These are phyloP conservation scores for Thamnophis elegans DNA, from an alignment of 2,797 vertebrate genomes.

Conservation along the genomic window DNA sequence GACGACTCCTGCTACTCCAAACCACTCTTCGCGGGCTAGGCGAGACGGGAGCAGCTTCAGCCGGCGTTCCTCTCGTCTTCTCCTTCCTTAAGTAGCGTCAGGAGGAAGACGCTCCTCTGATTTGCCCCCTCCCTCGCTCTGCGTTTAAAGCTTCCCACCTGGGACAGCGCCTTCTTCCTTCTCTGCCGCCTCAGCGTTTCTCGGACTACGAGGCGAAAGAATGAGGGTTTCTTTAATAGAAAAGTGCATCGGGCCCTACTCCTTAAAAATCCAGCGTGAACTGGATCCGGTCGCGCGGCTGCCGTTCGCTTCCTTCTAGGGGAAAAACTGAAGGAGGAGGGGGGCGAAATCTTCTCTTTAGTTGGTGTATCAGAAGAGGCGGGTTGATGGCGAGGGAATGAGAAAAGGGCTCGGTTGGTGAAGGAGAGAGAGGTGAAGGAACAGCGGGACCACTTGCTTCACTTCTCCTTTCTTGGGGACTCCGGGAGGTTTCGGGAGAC, in stretches of 20 bases:
- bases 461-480: constrained; percentile 57
- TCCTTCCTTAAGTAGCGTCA: not conserved
- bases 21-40: not conserved
- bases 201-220: constrained; percentile 58
- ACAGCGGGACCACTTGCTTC: constrained; percentile 45
- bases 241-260: constrained; percentile 60
- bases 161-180: not conserved
- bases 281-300: constrained; percentile 36
- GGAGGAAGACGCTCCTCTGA: not conserved
- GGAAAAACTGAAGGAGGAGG: not conserved
- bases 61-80: not conserved
- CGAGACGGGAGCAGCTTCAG: not conserved
- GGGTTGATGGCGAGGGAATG: not conserved
- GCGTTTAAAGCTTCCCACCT: not conserved
- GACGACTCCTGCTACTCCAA: not conserved
- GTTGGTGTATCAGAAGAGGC: not conserved
- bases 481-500: constrained; percentile 59
- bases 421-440: not conserved
- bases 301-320: constrained; percentile 26
- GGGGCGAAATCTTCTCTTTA: constrained; percentile 37
- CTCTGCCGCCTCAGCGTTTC: constrained; percentile 49
- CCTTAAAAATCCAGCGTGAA: constrained; percentile 30
- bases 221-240: constrained; percentile 47
- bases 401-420: not conserved
- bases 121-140: not conserved